These are phyloP conservation scores for Chionomys nivalis DNA, from an alignment of 2,113 vertebrate species.

Conservation along the genomic window DNA sequence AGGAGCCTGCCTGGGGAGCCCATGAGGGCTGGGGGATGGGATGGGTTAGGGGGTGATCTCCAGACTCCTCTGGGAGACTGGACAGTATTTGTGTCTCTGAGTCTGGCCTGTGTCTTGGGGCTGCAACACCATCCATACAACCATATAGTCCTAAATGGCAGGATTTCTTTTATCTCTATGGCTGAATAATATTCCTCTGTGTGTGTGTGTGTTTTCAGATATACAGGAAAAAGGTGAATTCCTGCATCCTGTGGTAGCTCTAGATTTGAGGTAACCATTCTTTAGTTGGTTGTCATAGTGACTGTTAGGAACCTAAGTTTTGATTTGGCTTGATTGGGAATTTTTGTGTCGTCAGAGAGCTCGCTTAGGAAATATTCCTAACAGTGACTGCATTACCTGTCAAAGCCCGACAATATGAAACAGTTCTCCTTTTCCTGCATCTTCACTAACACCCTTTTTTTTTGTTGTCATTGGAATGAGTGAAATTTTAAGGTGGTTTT, in stretches of 20 bases:
- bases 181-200: background rate
- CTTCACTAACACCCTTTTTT: background rate
- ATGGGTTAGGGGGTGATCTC: background rate
- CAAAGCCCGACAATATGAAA: background rate
- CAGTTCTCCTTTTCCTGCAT: background rate
- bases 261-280: background rate
- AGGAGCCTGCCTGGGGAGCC: background rate
- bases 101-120: background rate
- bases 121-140: background rate
- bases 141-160: background rate
- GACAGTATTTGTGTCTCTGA: background rate
- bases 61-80: background rate
- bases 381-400: background rate
- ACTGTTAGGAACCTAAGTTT: too few species aligned
- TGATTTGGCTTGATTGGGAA: too few species aligned
- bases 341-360: too few species aligned
- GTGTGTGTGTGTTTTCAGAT: background rate
- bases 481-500: background rate
- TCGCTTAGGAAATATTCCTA: too few species aligned
- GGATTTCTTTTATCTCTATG: background rate
- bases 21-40: background rate
- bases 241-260: background rate
- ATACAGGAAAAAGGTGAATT: background rate
- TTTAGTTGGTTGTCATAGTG: background rate
- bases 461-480: background rate